A percentile compares a stretch with the other conserved stretches of the same genome.
Conservation (phyloP, 2,113 vertebrate genomes). For the Hydropotes inermis region DNA sequence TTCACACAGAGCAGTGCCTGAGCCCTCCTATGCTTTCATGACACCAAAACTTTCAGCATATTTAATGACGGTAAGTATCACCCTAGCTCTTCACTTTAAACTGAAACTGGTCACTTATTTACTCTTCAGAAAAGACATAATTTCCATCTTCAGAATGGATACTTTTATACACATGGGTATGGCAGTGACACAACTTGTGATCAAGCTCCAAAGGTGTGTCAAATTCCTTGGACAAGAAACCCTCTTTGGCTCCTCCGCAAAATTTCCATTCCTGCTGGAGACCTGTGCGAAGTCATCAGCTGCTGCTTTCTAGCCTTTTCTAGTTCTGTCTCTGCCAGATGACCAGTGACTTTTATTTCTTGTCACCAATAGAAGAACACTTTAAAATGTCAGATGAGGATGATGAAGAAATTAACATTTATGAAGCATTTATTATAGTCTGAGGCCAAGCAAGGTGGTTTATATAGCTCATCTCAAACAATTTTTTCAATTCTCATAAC, state of each 20-base stretch:
- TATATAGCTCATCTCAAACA: not conserved
- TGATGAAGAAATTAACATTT: not conserved
- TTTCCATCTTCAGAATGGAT: not conserved
- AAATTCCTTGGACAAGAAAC: not conserved
- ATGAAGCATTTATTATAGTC: not conserved
- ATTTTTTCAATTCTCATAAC: not conserved
- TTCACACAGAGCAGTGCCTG: not conserved
- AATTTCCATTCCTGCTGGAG: not conserved
- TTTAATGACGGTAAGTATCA: not conserved
- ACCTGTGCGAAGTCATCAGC: not conserved
- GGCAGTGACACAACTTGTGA: not conserved
- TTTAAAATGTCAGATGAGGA: not conserved
- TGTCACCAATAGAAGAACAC: not conserved
- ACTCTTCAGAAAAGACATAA: not conserved
- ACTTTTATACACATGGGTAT: not conserved
- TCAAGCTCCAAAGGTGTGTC: not conserved
- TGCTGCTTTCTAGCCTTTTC: not conserved
- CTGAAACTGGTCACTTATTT: not conserved
- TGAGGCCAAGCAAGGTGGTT: not conserved
- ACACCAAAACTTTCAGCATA: not conserved
- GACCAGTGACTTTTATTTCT: not conserved
- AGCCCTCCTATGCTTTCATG: not conserved
- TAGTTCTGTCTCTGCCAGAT: not conserved
- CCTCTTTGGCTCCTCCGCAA: not conserved
- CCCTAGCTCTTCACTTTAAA: not conserved